Evolutionary conservation across 2,797 vertebrate genomes (phyloP), one percentile per base, ranked within the genome.

Genomic region (Scomberomorus guttatus): DNA sequence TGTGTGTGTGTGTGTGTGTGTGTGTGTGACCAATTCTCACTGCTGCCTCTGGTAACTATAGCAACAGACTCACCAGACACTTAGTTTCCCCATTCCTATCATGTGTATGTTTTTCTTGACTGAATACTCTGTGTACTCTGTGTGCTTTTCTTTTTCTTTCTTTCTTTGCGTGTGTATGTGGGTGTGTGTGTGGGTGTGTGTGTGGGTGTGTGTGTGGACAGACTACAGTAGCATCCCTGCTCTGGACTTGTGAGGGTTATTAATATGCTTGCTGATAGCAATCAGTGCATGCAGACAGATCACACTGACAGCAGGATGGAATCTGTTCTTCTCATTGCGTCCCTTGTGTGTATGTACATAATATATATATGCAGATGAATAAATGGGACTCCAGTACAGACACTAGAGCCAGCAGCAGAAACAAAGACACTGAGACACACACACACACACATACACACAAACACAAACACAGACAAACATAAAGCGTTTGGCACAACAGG

Each of bases 41-140:
- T 91, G 74, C 87, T 83, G 80, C 74, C 79, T 88, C 60, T 14
- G 37, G 92, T 94, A 90, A 77, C 93, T 84, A 92, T 93, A 83
- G 92, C 88, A 94, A 94, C 93, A 90, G 89, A 90, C 87, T 80
- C 61, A 76, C 48, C 69, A 89, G 81, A 81, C 79, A 73, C 39
- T 55, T 72, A 81, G 20, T 72, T 77, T 78, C 75, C 46, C 71
- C 52, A 80, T 79, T 80, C 72, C 70, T 58, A 14, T 66, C 56
- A 57, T 79, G 58, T 83, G 54, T 85, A 46, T 77, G 56, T 78
- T 66, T 83, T 68, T 64, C 44, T 71, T 24, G n/a, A 51, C 74
- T 54, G 56, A 72, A 63, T 50, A 59, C 51, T 72, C 27, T 0
- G 52, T 63, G 55, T 72, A 42, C 27, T 27, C 32, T 13, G 29